Percentiles rank a stretch among this genome's conserved stretches.
These are phyloP conservation scores for Macrostomum lignano DNA, from an alignment of 1,140 invertebrate genomes.

Conservation along the genomic window DNA sequence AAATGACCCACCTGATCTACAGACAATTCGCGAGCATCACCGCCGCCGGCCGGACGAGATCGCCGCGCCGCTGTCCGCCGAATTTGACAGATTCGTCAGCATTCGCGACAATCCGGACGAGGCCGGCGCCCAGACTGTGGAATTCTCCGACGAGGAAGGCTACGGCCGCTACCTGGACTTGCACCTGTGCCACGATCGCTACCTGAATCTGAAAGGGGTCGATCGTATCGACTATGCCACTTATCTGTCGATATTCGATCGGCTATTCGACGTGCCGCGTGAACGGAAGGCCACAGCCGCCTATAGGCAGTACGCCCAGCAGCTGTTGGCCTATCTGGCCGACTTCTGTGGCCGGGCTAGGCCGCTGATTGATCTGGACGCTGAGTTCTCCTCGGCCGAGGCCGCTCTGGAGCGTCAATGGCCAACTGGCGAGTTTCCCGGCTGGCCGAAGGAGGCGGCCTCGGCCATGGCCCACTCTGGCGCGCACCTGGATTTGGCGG, in stretches of 20 bases:
- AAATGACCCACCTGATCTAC: too few relatives aligned
- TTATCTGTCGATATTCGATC: conserved; percentile 72
- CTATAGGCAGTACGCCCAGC: conserved; percentile 58
- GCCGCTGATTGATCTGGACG: too few relatives aligned
- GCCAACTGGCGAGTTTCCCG: conserved; percentile 57
- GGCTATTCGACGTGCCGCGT: conserved; percentile 72
- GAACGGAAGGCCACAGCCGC: conserved; percentile 64
- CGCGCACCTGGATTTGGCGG: conserved; percentile 76
- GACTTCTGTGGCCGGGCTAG: conserved; percentile 56
- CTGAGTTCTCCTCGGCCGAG: conserved; percentile 13
- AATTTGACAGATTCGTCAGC: conserved; percentile 76
- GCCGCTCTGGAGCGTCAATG: conserved; percentile 65
- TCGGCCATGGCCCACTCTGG: conserved; percentile 55
- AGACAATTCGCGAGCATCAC: conserved; percentile 83
- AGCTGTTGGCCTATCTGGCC: conserved; percentile 55
- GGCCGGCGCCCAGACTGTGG: conserved; percentile 33
- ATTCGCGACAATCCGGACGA: conserved; percentile 54
- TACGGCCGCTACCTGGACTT: conserved; percentile 94
- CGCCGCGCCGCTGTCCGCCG: conserved; percentile 71
- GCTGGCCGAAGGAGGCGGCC: conserved; percentile 85
- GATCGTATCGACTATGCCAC: conserved; percentile 57
- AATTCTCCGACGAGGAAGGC: conserved; percentile 97
- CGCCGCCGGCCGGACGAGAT: conserved; percentile 73
- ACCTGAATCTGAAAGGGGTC: conserved; percentile 79
- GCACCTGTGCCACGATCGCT: conserved; percentile 83